Evolutionary conservation across 1,140 invertebrate genomes (phyloP), one percentile per base, ranked within the genome.

Genomic region (Aphelinus certus): DNA sequence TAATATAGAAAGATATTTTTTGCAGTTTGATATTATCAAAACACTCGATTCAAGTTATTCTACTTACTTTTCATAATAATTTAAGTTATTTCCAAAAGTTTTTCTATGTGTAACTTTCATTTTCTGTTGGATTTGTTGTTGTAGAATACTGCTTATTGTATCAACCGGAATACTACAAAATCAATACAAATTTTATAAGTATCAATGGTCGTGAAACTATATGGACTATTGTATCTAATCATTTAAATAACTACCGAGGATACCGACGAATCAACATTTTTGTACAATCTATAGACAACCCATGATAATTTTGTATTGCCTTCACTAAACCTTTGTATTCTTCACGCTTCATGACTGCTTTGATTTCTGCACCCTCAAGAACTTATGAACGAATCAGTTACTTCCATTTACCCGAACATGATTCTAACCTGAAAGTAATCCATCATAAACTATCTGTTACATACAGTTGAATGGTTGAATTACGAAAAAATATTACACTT

Each of bases 61-160:
- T 45, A 68, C 73, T 77, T 70, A 85, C 84, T 45, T 81, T 10
- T 76, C 70, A 45, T 82, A 81, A 77, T 84, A 84, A 53, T 80
- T 63, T 46, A 76, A 71, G 1, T 77, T 76, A 3, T 62, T 66
- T 7, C 67, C 72, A 70, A 81, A 82, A 47, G 84, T 51, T 70
- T 74, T 79, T 1, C 26, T 9, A 76, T 83, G 87, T 79, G 76
- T 87, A 10, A 56, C 69, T 84, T 88, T 89, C 86, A 88, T 89
- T 82, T 76, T 83, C 74, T 79, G 84, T 80, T 80, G 86, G 75
- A 81, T 84, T 77, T 86, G 84, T 76, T 81, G 79, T 48, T 85
- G 85, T n/a, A 90, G 67, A 77, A 91, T 91, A 79, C 90, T 90
- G 47, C 85, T 87, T 26, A 92, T 72, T 0, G 90, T 89, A 69